Conservation (phyloP, 2,888 invertebrate genomes). For the Chirona hameri region DNA sequence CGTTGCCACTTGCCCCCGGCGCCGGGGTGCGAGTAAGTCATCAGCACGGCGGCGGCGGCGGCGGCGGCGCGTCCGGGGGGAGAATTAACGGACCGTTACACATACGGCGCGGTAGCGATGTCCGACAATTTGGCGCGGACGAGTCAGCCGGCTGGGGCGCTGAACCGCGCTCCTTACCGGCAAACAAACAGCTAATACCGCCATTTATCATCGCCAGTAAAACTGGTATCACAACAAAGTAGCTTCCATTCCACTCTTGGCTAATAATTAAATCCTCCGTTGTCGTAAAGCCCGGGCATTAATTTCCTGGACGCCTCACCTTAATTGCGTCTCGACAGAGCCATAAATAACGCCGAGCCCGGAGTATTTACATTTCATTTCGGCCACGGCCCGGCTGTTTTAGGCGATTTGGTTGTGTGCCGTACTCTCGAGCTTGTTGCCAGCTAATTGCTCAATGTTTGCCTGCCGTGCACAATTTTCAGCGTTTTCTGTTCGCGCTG, state of each 20-base stretch:
- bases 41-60: background rate
- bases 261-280: constrained; percentile 27
- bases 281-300: constrained; percentile 13
- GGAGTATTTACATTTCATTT: constrained; percentile 27
- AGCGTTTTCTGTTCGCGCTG: background rate
- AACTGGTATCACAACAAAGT: constrained; percentile 22
- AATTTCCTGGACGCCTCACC: constrained; percentile 27
- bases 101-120: background rate
- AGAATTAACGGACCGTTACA: background rate
- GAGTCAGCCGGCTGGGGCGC: background rate
- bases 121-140: background rate
- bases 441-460: constrained; percentile 12
- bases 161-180: background rate
- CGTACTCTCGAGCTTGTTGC: constrained; percentile 23
- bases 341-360: background rate
- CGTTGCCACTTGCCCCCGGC: background rate
- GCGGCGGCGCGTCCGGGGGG: background rate
- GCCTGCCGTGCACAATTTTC: constrained; percentile 2
- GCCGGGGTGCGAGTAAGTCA: background rate
- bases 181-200: constrained; percentile 7
- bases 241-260: constrained; percentile 23
- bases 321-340: constrained; percentile 8
- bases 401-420: constrained; percentile 9
- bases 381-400: background rate
- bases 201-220: constrained; percentile 1